Evolutionary conservation across 2,797 vertebrate genomes (phyloP), one percentile per base, ranked within the genome.

Genomic region (Smutsia temminckii): DNA sequence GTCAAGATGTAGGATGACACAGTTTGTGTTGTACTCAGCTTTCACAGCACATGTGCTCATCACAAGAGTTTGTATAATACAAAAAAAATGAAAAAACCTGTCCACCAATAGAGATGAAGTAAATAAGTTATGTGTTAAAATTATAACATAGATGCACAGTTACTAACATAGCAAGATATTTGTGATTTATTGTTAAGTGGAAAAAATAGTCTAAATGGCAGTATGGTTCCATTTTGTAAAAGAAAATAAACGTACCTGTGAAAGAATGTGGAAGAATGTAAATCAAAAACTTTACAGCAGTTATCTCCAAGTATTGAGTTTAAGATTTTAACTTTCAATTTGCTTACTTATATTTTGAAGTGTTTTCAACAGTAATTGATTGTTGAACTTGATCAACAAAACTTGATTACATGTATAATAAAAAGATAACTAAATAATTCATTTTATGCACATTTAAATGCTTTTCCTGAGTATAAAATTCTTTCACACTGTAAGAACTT

Each of bases 401-500:
- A 78, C 40, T 87, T 95, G 53, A 79, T 79, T 92, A 83, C 3
- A 79, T 78, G 8, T 79, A 37, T 11, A 95, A 91, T 80, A 80
- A 64, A 74, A 86, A 63, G 42, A 79, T 49, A 5, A 93, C 40
- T 69, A 92, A 95, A 84, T 83, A 84, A 66, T 94, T 21, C 83
- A 78, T 90, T 75, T 85, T 83, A 13, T 85, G 53, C 8, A 84
- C 32, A 13, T 53, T 97, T 66, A 90, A 85, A 78, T 29, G 55
- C 72, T 95, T 85, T 93, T 94, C 27, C 72, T 86, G 75, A 71
- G 66, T 51, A 61, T 81, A 85, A 95, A 74, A 74, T 83, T 75
- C 23, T 42, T 77, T 42, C 32, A 37, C 1, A 68, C 61, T 49
- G 2, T 79, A 93, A 85, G 18, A 91, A 94, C 32, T 79, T 68